Conservation (phyloP, 1,140 invertebrate genomes). For the Odontomachus brunneus region DNA sequence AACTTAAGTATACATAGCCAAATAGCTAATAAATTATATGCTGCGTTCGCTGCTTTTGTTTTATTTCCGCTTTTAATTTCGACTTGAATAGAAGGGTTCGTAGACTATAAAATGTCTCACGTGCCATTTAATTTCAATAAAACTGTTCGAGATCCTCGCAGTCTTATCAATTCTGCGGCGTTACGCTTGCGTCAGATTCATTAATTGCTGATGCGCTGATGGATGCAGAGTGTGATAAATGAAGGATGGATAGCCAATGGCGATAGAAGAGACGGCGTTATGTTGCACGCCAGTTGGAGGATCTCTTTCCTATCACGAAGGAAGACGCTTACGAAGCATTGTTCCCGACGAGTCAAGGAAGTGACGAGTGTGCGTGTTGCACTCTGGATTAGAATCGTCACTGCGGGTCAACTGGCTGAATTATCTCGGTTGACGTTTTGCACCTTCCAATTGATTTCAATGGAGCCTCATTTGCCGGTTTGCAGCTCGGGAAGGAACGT, state of each 20-base stretch:
- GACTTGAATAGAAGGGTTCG: not conserved
- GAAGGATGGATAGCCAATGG: conserved; percentile 39
- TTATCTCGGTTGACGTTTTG: conserved; percentile 82
- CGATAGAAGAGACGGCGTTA: not conserved
- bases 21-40: conserved; percentile 26
- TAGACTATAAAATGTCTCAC: not conserved
- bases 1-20: not conserved
- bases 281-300: not conserved
- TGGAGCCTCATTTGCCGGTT: conserved; percentile 76
- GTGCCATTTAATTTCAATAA: conserved; percentile 29
- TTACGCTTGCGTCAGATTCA: conserved; percentile 55
- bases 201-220: conserved; percentile 48
- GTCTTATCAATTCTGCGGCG: conserved; percentile 4
- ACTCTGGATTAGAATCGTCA: conserved; percentile 76
- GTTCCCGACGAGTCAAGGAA: not conserved
- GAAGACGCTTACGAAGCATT: conserved; percentile 9
- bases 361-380: conserved; percentile 70
- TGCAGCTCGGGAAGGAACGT: conserved; percentile 64
- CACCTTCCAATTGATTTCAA: conserved; percentile 84
- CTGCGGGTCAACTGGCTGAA: conserved; percentile 80
- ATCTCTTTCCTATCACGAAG: conserved; percentile 15
- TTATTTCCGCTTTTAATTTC: not conserved
- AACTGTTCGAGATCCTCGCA: conserved; percentile 1
- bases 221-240: conserved; percentile 56
- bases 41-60: not conserved